Conservation (phyloP, 2,797 vertebrate species). For the Phylloscopus collybita region DNA sequence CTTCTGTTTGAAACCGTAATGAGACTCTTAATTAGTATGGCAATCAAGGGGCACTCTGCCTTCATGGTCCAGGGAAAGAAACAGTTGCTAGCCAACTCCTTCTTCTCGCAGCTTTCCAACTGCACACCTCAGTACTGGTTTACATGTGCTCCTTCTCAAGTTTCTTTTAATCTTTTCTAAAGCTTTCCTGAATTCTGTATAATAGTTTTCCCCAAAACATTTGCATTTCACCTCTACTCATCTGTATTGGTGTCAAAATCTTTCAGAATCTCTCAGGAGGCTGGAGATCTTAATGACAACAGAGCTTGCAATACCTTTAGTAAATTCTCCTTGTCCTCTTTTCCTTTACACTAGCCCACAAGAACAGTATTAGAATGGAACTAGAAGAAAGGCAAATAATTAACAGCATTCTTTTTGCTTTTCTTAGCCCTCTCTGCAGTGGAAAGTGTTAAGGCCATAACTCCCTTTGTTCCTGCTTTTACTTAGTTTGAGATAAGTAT, state of each 20-base stretch:
- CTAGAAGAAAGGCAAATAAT: not conserved
- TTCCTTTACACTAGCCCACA: not conserved
- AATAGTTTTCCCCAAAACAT: not conserved
- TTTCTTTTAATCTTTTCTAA: not conserved
- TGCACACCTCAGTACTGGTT: not conserved
- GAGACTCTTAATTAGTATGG: fast-evolving
- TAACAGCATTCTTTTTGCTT: not conserved
- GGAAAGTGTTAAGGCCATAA: not conserved
- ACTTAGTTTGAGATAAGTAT: not conserved
- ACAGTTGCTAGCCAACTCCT: not conserved
- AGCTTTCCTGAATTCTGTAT: not conserved
- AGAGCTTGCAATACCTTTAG: not conserved
- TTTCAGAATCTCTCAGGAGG: not conserved
- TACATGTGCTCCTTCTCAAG: not conserved
- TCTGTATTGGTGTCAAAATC: not conserved
- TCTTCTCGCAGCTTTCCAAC: not conserved
- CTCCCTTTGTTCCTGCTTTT: not conserved
- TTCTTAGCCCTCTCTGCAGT: not conserved
- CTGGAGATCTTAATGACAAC: not conserved
- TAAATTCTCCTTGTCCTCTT: not conserved
- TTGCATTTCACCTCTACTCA: not conserved
- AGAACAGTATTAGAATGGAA: not conserved
- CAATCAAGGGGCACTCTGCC: not conserved
- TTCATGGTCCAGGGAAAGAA: not conserved
- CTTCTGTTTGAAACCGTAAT: not conserved